Evolutionary conservation across 2,797 vertebrate genomes (phyloP), one percentile per base, ranked within the genome.

Genomic region (Acanthornis magna): DNA sequence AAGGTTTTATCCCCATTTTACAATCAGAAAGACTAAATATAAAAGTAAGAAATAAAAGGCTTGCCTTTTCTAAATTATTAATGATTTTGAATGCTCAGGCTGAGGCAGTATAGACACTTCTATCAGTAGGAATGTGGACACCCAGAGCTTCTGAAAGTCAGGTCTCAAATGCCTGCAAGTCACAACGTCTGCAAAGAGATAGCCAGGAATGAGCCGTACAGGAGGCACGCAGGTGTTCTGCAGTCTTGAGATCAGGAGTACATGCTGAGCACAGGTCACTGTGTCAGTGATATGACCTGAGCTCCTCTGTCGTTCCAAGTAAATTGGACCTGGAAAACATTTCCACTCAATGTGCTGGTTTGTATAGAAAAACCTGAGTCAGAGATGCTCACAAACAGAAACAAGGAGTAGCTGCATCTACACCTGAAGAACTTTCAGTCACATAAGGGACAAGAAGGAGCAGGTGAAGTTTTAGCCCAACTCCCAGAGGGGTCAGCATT

Each of bases 191-290:
- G 32, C 38, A 73, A 42, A 61, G 50, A 80, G 19, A 42, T 22
- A 50, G 57, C 9, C 53, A 68, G 40, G 32, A 83, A 57, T 2
- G 54, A 86, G 22, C 29, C 34, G n/a, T 25, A 45, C n/a, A 51
- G 43, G 29, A 70, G 36, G 22, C 21, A 87, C 0, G 0, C 43
- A 38, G 36, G 43, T 27, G 16, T 53, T 51, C 32, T 8, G 0
- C 5, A 19, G 48, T 38, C 48, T 47, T 60, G 26, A 82, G 53
- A 42, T 79, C 15, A 58, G 78, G 5, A 76, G 32, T 10, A 70
- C 29, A 22, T 3, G 0, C 5, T 34, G 29, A 26, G 40, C 47
- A 62, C 2, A 23, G 27, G 30, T 63, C 74, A 70, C 26, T 2
- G 17, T 32, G 36, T 20, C 68, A 81, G 30, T 34, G 32, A 10